Evolutionary conservation across 1,140 invertebrate genomes (phyloP), one percentile per base, ranked within the genome.

Genomic region (Macrobrachium rosenbergii): DNA sequence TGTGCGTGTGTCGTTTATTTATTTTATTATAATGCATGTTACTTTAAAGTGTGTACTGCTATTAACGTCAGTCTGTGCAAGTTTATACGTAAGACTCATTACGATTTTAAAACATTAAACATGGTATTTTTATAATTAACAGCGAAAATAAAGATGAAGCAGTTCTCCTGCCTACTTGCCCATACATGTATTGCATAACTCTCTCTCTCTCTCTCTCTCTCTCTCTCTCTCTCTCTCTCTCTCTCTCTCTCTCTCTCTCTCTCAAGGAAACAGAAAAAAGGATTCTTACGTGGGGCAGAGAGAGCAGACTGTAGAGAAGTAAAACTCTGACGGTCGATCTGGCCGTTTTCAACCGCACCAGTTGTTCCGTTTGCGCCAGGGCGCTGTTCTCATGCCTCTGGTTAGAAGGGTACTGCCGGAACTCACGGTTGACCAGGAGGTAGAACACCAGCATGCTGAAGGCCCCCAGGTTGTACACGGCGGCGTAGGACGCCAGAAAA

Each of bases 371-470:
- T 28, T 5, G n/a, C 1, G 11, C 45, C 28, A 14, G 58, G 19
- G 23, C 16, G 5, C 23, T 21, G 52, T 21, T 28, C 7, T 81
- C 28, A 2, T 19, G 10, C 17, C 12, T 37, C 37, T 43, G 2
- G 17, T 17, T 37, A 37, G 72, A 52, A 17, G 43, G 28, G 28
- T 60, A 43, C 23, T 23, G 12, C 2, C 84, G 63, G 23, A 87
- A 87, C 77, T 87, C 84, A 3, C 63, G 37, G 21, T 77, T 78
- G 37, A 87, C 84, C 58, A 87, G 78, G 63, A 73, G 17, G 63
- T 87, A 81, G 11, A 87, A 62, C 28, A 87, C 17, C 45, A 87
- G 43, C 23, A 52, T 87, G 58, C 43, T 12, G 6, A 81, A 37
- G 67, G 67, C 78, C 12, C 84, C 84, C 7, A 87, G 37, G 28